A percentile compares a stretch with the other conserved stretches of the same genome.
Evolutionary conservation across 2,888 invertebrate species (phyloP).

Genomic region (Drosophila diplacantha): DNA sequence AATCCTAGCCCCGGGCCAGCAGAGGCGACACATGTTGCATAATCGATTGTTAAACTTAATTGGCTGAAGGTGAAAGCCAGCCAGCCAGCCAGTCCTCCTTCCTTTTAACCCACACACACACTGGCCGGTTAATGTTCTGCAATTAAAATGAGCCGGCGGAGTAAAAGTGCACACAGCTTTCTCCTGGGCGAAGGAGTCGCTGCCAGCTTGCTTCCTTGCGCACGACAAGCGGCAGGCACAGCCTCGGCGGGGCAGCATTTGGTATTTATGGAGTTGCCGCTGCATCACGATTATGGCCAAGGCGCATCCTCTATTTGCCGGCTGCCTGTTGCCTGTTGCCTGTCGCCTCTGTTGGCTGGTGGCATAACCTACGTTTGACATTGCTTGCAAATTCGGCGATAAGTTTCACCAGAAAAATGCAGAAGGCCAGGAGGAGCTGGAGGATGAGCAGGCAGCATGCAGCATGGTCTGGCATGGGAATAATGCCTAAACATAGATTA

Average conservation of each 20-base stretch:
- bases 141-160: conserved; percentile 65
- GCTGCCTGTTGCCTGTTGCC: conserved; percentile 7
- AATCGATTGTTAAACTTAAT: conserved; percentile 39
- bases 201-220: conserved; percentile 36
- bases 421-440: conserved; percentile 5
- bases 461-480: not conserved
- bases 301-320: conserved; percentile 54
- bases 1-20: conserved; percentile 16
- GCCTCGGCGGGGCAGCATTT: conserved; percentile 15
- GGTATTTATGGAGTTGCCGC: conserved; percentile 47
- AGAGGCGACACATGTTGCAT: conserved; percentile 39
- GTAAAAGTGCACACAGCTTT: conserved; percentile 68
- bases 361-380: conserved; percentile 71
- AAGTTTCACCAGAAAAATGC: conserved; percentile 68
- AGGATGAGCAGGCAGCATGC: not conserved
- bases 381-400: conserved; percentile 56
- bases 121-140: conserved; percentile 59
- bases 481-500: conserved; percentile 27
- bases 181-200: conserved; percentile 59
- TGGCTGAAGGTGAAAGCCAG: conserved; percentile 51
- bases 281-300: conserved; percentile 46
- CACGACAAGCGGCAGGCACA: conserved; percentile 28
- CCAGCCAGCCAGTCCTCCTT: not conserved
- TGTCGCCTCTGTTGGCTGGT: conserved; percentile 31
- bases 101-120: conserved; percentile 24